phyloP scores from a whole-genome alignment of 2,797 vertebrate genomes.

The Australoheros facetus region DNA sequence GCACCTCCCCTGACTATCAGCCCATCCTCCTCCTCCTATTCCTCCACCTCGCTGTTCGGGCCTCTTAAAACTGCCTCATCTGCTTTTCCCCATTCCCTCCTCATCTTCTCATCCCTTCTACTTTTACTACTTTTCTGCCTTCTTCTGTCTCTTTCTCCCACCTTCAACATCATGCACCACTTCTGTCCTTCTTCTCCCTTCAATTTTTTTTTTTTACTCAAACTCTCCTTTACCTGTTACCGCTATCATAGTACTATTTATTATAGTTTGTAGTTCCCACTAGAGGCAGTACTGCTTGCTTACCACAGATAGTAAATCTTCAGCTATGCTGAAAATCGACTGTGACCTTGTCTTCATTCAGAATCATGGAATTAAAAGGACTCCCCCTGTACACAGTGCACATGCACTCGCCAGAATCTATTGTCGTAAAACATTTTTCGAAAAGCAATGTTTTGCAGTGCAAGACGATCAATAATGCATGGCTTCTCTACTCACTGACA shows the following conservation, averaged over 20 bases:
- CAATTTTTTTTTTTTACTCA: not conserved
- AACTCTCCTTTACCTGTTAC: not conserved
- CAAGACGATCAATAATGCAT: slow-evolving; percentile 72
- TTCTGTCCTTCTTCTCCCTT: not conserved
- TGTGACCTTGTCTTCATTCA: slow-evolving; percentile 45
- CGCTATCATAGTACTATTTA: not conserved
- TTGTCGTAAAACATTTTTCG: slow-evolving; percentile 73
- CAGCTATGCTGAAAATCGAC: slow-evolving; percentile 4
- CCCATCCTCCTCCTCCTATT: slow-evolving; percentile 44
- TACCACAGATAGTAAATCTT: not conserved
- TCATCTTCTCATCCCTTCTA: not conserved
- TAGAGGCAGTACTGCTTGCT: not conserved
- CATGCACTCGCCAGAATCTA: slow-evolving; percentile 30
- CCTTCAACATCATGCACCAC: not conserved
- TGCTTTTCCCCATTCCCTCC: slow-evolving; percentile 12
- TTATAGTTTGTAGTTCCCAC: not conserved
- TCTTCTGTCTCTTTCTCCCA: not conserved
- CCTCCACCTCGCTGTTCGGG: slow-evolving; percentile 27
- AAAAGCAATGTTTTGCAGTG: slow-evolving; percentile 59
- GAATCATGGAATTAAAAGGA: slow-evolving; percentile 33
- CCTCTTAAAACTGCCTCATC: slow-evolving; percentile 46
- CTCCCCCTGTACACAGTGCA: not conserved
- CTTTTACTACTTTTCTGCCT: not conserved
- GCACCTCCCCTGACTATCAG: slow-evolving; percentile 69
- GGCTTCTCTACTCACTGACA: slow-evolving; percentile 61